These are phyloP conservation scores for Egretta garzetta DNA, from an alignment of 2,113 vertebrate genomes.

Conservation along the genomic window DNA sequence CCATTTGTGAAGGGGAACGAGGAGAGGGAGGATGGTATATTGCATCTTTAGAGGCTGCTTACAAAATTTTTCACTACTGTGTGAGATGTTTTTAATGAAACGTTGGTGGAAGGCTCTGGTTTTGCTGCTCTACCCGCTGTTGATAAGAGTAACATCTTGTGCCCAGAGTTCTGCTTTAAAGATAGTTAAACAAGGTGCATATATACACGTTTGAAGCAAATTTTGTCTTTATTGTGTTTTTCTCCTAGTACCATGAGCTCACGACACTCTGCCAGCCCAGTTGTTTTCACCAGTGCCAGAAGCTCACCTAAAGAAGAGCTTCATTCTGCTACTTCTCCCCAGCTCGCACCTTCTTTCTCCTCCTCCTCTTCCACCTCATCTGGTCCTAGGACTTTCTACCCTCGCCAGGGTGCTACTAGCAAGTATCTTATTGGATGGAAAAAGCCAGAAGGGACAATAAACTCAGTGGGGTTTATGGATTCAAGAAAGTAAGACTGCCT, in stretches of 20 bases:
- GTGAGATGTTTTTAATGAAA: neutral
- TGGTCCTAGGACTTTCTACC: conserved; percentile 96
- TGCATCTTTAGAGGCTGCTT: neutral
- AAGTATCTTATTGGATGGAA: conserved; percentile 99
- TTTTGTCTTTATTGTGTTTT: conserved; percentile 60
- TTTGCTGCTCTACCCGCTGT: rapidly evolving
- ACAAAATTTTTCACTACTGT: neutral
- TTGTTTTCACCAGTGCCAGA: conserved; percentile 83
- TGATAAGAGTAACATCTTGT: neutral
- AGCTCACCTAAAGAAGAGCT: conserved; percentile 94
- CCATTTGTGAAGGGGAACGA: neutral
- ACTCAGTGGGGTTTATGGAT: conserved; percentile 98
- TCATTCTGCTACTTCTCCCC: conserved; percentile 84
- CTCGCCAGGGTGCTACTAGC: conserved; percentile 97
- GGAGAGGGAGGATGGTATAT: rapidly evolving
- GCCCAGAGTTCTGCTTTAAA: neutral
- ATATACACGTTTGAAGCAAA: neutral
- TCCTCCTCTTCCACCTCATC: conserved; percentile 90
- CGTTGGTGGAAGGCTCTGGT: neutral
- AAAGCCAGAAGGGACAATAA: conserved; percentile 97
- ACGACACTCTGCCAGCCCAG: conserved; percentile 87
- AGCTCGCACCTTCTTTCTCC: conserved; percentile 81
- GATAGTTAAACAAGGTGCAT: neutral
- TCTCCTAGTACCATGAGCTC: conserved; percentile 81
- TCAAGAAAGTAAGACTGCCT: conserved; percentile 90